Base-by-base conservation (phyloP, 2,888 invertebrate genomes). In the Lordiphosa fenestrarum region DNA sequence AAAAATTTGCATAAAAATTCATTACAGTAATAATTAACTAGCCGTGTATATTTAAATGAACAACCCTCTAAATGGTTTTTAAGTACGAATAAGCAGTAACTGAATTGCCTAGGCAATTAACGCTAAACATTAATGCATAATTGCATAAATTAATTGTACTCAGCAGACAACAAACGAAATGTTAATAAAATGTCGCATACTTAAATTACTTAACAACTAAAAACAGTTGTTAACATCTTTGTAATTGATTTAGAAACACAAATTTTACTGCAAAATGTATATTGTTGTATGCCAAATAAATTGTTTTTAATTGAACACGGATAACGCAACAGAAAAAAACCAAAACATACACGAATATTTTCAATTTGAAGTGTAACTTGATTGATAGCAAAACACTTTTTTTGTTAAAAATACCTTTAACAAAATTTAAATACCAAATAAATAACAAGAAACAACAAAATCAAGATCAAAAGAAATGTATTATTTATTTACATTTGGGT, bases 341-440 rank as follows among this genome's bases (percentile, higher is more conserved):
- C 30, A 30, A 9, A 30, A 9, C 30, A 30, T 9, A 30, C 30
- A 30, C 9, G 30, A 10, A 44, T 41, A 50, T 62, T 44, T 63
- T 55, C 55, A 63, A 55, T 63, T 50, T 63, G 55, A 67, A 67
- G 64, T 74, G 73, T 75, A 54, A 58, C 62, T 71, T 71, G 38
- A 62, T 57, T 53, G 57, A 46, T 46, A 44, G 49, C 55, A 41
- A 53, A 46, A 36, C 41, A 10, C 30, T 44, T 19, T 44, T 53
- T 71, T 64, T 59, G 59, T 58, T 64, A 41, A 37, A 47, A 55
- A 54, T 66, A 60, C 55, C 42, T 33, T 65, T 62, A 61, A 58
- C 57, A 52, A 12, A 66, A 59, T 69, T 56, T 65, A 67, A 64
- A n/a, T 64, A 56, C 23, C 38, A 48, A 48, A 36, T 40, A 23